Evolutionary conservation across 2,888 invertebrate species (phyloP).

Genomic region (Ochropacha duplaris): DNA sequence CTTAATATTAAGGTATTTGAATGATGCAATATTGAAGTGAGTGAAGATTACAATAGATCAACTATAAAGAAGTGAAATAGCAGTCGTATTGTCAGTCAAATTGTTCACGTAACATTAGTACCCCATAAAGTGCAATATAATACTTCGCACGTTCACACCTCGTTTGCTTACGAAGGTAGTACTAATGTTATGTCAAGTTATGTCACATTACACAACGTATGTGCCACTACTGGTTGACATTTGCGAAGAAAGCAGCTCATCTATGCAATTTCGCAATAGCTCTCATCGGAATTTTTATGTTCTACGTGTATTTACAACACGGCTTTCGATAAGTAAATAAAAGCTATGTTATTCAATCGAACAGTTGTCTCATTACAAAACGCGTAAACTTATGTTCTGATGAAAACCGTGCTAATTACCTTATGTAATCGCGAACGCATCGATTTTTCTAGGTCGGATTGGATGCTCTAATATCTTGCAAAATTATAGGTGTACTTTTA

Average conservation of each 20-base stretch:
- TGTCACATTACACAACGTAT: conserved; percentile 39
- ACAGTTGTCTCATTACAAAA: conserved; percentile 31
- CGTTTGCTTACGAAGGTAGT: conserved; percentile 20
- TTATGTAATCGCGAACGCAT: conserved; percentile 41
- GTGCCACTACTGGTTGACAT: conserved; percentile 62
- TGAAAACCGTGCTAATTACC: conserved; percentile 46
- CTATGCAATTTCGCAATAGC: conserved; percentile 41
- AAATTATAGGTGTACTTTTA: conserved; percentile 6
- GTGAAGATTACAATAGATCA: neutral
- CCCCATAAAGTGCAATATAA: neutral
- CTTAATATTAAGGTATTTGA: neutral
- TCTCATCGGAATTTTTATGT: neutral
- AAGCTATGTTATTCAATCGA: conserved; percentile 12
- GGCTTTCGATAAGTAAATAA: neutral
- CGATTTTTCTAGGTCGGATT: conserved; percentile 29
- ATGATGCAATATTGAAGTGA: neutral
- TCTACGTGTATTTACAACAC: neutral
- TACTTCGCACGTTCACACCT: conserved; percentile 24
- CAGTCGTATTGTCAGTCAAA: neutral
- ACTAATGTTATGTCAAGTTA: conserved; percentile 47
- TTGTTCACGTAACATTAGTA: neutral
- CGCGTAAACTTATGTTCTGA: conserved; percentile 25
- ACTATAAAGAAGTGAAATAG: neutral
- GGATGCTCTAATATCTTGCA: conserved; percentile 21
- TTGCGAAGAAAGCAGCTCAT: conserved; percentile 51